Evolutionary conservation across 2,888 invertebrate genomes (phyloP), one percentile per base, ranked within the genome.

Genomic region (Atherix ibis): DNA sequence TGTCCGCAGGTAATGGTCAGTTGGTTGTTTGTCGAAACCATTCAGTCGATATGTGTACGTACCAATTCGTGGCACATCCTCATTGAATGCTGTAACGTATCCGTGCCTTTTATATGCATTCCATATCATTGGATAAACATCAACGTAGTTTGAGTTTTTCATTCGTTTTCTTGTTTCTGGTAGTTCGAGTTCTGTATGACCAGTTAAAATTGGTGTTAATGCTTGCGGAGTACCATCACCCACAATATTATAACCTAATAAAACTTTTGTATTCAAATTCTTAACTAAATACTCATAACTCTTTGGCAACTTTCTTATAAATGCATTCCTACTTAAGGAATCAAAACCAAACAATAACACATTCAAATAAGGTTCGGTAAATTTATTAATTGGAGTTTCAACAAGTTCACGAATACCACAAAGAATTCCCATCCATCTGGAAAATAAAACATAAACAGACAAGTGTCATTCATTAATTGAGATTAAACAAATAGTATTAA

Each of bases 31-130:
- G 22, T 70, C 50, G 56, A 94, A 94, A 0, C 94, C 94, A 44
- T 81, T 81, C 52, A 92, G 68, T 6, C 94, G 70, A 56, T 87
- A 88, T 2, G 85, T 85, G 53, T 92, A 95, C 0, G 87, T 88
- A 1, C 91, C 91, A 16, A 80, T 71, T 48, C 69, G 63, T 0
- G 85, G 81, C 45, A 76, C 71, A 52, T 95, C 94, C 53, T 95
- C 94, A 47, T 80, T 79, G 55, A 80, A 94, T 0, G 79, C 81
- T 2, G 85, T 83, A 17, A 73, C 68, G 49, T 76, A 77, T 2
- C 84, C 82, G 32, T 70, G 67, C 3, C 70, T 61, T 34, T 71
- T 71, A 44, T 76, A 77, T 34, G 80, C 71, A 44, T 82, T 76
- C 80, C 91, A 92, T 42, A 91, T 71, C 63, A 89, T 81, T 0